phyloP scores from a whole-genome alignment of 2,797 vertebrate species.

The Emydoidea blandingii region DNA sequence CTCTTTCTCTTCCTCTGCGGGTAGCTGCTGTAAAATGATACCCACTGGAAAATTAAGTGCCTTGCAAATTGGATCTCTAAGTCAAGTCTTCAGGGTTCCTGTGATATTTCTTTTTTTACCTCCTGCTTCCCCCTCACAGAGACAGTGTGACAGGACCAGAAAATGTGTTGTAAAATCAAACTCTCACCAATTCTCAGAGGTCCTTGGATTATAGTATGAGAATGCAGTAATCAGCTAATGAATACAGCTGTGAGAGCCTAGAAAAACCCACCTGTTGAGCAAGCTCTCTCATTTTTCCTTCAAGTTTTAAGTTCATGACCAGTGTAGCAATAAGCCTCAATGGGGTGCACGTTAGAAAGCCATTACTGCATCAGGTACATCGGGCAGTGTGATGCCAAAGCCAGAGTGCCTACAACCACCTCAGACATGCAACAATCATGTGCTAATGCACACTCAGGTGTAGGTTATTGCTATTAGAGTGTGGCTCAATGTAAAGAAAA shows the following conservation, averaged over 20 bases:
- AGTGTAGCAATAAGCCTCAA: slow-evolving; percentile 6
- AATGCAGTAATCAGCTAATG: slow-evolving; percentile 42
- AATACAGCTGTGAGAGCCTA: slow-evolving; percentile 23
- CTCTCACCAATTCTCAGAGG: background rate
- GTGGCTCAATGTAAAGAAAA: background rate
- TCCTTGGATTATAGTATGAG: slow-evolving; percentile 36
- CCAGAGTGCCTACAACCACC: background rate
- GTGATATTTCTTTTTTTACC: background rate
- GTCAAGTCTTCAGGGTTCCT: background rate
- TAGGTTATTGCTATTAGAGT: background rate
- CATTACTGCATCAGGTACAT: background rate
- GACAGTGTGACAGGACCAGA: slow-evolving; percentile 24
- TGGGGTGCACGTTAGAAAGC: background rate
- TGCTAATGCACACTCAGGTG: background rate
- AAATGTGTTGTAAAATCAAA: slow-evolving; percentile 26
- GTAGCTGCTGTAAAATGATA: background rate
- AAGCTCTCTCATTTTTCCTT: slow-evolving; percentile 55
- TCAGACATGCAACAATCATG: background rate
- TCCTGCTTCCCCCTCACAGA: background rate
- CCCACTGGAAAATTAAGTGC: background rate
- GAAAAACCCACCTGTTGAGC: background rate
- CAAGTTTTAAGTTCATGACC: slow-evolving; percentile 59
- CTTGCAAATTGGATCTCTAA: background rate
- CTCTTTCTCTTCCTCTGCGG: background rate
- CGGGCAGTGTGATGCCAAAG: background rate